These are phyloP conservation scores for Halocynthia aurantium DNA, from an alignment of 23 tunicate genomes.

Conservation along the genomic window DNA sequence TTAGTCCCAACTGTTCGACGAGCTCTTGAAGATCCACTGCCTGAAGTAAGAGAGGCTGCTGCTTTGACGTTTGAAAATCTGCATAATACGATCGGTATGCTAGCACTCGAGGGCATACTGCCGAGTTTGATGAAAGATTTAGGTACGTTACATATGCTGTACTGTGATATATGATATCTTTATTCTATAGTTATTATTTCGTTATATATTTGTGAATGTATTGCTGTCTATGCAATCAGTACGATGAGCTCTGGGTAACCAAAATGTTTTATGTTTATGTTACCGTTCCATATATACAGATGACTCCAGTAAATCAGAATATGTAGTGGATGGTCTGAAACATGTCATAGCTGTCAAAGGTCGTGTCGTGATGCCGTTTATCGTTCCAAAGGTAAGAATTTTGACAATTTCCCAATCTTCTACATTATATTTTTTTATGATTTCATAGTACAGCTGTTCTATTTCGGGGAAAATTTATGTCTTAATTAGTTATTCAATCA, in stretches of 20 bases:
- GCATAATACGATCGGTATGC: constrained; percentile 69
- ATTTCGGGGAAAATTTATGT: not conserved
- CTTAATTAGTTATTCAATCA: too few species aligned
- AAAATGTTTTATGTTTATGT: too few species aligned
- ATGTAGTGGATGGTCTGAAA: constrained; percentile 79
- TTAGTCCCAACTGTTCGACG: constrained; percentile 75
- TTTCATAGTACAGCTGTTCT: not conserved
- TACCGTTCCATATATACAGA: constrained; percentile 9
- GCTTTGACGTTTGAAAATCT: constrained; percentile 88
- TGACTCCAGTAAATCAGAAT: constrained; percentile 43
- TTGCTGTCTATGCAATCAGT: too few species aligned
- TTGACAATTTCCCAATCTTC: constrained; percentile 1
- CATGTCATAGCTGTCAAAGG: constrained; percentile 88
- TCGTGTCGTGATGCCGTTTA: constrained; percentile 73
- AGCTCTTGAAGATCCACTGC: constrained; percentile 68
- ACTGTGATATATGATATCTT: too few species aligned
- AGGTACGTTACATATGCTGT: constrained; percentile 26
- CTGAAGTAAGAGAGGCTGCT: constrained; percentile 72
- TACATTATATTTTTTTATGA: not conserved
- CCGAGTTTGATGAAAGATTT: constrained; percentile 57
- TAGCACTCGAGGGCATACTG: constrained; percentile 75
- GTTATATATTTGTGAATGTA: too few species aligned
- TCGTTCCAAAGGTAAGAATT: constrained; percentile 84
- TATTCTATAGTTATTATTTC: too few species aligned
- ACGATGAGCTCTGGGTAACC: too few species aligned